These are phyloP conservation scores for Asarcornis scutulata DNA, from an alignment of 2,113 vertebrate species.

Conservation along the genomic window DNA sequence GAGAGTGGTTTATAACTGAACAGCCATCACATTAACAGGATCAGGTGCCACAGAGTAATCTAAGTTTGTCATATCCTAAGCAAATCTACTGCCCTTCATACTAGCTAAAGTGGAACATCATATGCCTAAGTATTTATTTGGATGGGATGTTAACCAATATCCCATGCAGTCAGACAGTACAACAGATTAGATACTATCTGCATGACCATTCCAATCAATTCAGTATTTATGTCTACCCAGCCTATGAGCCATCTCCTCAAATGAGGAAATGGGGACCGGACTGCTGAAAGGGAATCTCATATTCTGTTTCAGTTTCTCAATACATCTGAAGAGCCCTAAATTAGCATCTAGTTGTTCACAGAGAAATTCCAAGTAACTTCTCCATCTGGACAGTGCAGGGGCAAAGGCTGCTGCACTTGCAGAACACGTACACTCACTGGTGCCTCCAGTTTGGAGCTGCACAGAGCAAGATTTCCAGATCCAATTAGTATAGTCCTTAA, in stretches of 20 bases:
- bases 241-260: background rate
- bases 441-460: background rate
- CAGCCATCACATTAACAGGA: background rate
- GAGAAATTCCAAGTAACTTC: background rate
- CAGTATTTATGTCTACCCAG: background rate
- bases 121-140: background rate
- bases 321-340: background rate
- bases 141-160: background rate
- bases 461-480: background rate
- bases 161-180: background rate
- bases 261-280: background rate
- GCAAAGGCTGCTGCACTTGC: background rate
- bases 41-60: background rate
- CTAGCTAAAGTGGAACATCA: background rate
- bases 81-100: background rate
- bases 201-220: background rate
- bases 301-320: background rate
- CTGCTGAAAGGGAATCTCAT: fast-evolving
- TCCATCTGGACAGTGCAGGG: background rate
- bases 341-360: background rate
- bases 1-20: background rate
- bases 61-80: background rate
- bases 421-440: background rate
- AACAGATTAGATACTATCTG: background rate
- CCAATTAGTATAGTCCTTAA: background rate